Base-by-base conservation (phyloP, 2,888 invertebrate species). In the Himalopsyche anomala region DNA sequence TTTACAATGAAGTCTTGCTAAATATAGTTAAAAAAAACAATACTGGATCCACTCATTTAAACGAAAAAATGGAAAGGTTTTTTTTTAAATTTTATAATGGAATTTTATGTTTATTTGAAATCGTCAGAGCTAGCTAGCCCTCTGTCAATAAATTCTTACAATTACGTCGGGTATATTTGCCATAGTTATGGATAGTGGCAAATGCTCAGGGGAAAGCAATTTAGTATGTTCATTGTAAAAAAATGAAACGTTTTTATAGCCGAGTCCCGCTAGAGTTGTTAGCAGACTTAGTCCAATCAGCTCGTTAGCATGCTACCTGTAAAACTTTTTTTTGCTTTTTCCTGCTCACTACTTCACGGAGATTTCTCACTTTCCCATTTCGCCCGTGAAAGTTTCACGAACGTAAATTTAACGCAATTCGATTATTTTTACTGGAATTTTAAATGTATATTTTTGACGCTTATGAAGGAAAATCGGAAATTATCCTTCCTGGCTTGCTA, bases 371-470 rank as follows among this genome's bases (percentile, higher is more conserved):
- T 62, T 62, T 62, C 19, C 19, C 6, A 19, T 62, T 62, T 62
- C 62, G 19, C 19, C 51, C 15, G 51, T 62, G 62, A 62, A 62
- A 19, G 28, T n/a, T 62, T 62, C 28, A 28, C 11, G 62, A 51
- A 51, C 51, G 62, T 28, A 62, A 62, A 62, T 8, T n/a, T 19
- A 62, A 62, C 62, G 3, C 8, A 19, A 62, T 62, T 62, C 62
- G 62, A 62, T 62, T 62, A 62, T 62, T 62, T 62, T 62, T 62
- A 28, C 62, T 19, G 62, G 4, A 62, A 62, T 62, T 62, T 55
- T 56, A 56, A 56, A 56, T n/a, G n/a, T 56, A 56, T 56, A n/a
- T 56, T 56, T 55, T 62, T 19, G 28, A n/a, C 19, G 62, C 62
- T 62, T 51, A 28, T 15, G 62, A n/a, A 6, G 9, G 19, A 11